Base-by-base conservation (phyloP, 1,140 invertebrate species). In the Tetramorium alpestre region DNA sequence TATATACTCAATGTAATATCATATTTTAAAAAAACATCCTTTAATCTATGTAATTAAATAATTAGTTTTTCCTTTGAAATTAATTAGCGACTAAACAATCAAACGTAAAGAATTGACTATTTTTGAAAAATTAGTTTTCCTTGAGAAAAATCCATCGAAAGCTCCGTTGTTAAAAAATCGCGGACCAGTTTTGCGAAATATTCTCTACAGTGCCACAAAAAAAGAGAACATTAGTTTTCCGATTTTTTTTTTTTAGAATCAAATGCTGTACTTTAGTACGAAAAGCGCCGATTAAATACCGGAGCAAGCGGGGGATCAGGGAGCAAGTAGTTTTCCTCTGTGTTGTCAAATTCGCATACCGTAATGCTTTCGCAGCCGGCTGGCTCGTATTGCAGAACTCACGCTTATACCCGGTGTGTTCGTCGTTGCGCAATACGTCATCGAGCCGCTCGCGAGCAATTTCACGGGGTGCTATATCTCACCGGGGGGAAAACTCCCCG, bases 401-500 rank as follows among this genome's bases (percentile, higher is more conserved):
- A 10, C 51, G 65, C 22, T 56, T 62, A 64, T 75, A 77, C 82
- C 58, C 73, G 73, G 70, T 33, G 72, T 85, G 58, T 47, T 85
- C 80, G 69, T 84, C 69, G 80, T 82, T 18, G 80, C 41, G 69
- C 80, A 60, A 84, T 84, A 84, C 80, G 80, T 84, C 80, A 84
- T 84, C 80, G 80, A 60, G 44, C 16, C 22, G 77, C 58, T 76
- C 76, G 22, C 78, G 78, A 76, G 88, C 78, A 85, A 89, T 90
- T 90, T 87, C 86, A 87, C 72, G 51, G 78, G 33, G 75, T 11
- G 85, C 88, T 80, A 89, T 89, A 90, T 89, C 65, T 89, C 81
- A 89, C 75, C 58, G n/a, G 72, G 44, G 77, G 70, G 80, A 80
- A 78, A 89, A 75, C 75, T 76, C 85, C 85, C 67, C 54, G 28